A percentile compares a stretch with the other conserved stretches of the same genome.
These are phyloP conservation scores for Xyrauchen texanus DNA, from an alignment of 2,113 vertebrate species.

Conservation along the genomic window DNA sequence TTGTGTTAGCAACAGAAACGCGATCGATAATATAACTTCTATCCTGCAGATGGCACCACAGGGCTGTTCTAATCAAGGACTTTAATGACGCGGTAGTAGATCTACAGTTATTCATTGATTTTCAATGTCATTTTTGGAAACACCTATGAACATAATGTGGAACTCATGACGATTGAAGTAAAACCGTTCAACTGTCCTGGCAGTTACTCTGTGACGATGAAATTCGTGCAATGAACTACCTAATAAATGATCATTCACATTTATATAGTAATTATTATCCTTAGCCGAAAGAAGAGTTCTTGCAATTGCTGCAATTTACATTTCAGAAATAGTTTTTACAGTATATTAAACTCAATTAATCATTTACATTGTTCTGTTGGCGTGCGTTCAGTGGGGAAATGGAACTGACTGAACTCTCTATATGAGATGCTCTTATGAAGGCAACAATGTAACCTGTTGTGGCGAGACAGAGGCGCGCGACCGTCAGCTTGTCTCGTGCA, in stretches of 20 bases:
- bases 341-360: no score
- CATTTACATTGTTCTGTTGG: not conserved
- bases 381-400: not conserved
- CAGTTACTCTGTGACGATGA: no score
- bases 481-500: slow-evolving; percentile 14
- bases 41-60: slow-evolving; percentile 47
- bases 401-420: not conserved
- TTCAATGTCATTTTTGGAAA: not conserved
- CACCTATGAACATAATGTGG: not conserved
- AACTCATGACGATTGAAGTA: not conserved
- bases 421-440: slow-evolving; percentile 14
- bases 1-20: no score
- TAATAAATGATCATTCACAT: no score
- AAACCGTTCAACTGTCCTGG: not conserved
- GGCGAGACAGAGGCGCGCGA: slow-evolving; percentile 1
- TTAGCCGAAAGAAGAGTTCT: no score
- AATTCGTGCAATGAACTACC: no score
- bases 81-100: no score
- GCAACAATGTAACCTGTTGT: slow-evolving; percentile 29
- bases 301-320: no score
- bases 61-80: not conserved
- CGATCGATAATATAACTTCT: no score
- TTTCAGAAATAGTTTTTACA: no score
- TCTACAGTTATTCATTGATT: no score
- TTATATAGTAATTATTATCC: no score